phyloP scores from a whole-genome alignment of 1,140 invertebrate species.

The Eciton burchellii region DNA sequence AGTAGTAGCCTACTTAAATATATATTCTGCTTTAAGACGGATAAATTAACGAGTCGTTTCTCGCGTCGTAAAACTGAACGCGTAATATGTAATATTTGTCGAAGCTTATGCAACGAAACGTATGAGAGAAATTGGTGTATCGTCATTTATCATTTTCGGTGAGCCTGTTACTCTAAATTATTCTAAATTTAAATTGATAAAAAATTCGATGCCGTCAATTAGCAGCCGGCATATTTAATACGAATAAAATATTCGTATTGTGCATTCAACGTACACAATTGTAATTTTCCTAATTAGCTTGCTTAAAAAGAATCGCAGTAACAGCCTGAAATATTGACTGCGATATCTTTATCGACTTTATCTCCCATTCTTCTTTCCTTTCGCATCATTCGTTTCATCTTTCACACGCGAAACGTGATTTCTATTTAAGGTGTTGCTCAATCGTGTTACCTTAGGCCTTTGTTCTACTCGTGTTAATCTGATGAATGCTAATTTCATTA shows the following conservation, averaged over 20 bases:
- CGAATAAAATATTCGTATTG: too few relatives aligned
- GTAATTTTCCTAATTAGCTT: slow-evolving; percentile 27
- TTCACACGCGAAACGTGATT: slow-evolving; percentile 30
- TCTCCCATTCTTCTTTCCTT: neutral
- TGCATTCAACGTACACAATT: neutral
- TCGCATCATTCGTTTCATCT: slow-evolving; percentile 30
- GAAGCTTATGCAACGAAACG: neutral
- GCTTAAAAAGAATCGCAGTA: slow-evolving; percentile 8
- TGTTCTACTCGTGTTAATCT: neutral
- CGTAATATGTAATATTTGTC: too few relatives aligned
- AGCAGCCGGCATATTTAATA: too few relatives aligned
- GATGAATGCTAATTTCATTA: neutral
- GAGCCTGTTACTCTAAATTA: too few relatives aligned
- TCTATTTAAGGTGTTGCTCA: neutral
- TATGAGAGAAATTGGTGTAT: neutral
- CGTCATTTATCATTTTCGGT: neutral
- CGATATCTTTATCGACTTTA: slow-evolving; percentile 10
- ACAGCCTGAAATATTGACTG: slow-evolving; percentile 3
- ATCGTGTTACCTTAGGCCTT: slow-evolving; percentile 28
- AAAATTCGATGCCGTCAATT: too few relatives aligned
- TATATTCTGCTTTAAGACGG: neutral
- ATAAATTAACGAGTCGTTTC: neutral
- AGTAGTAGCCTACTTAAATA: too few relatives aligned
- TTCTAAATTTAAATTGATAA: too few relatives aligned
- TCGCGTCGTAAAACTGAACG: too few relatives aligned